Conservation (phyloP, 1,140 invertebrate genomes). For the Drosophila suzukii region DNA sequence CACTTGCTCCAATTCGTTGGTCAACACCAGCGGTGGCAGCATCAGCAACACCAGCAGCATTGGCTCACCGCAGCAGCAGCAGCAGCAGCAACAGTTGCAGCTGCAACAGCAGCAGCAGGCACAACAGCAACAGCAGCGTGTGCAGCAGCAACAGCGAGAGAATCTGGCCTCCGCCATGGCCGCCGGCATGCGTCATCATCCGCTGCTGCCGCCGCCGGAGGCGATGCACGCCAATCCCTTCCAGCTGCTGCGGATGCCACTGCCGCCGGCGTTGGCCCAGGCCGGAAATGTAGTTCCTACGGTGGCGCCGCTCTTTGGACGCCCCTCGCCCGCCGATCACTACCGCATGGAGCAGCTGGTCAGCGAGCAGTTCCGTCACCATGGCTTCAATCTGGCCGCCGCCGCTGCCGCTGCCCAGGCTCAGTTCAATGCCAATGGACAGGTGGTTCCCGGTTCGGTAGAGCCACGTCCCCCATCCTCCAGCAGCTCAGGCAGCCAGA, state of each 20-base stretch:
- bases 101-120: conserved; percentile 66
- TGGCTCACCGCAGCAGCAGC: conserved; percentile 82
- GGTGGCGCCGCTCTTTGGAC: conserved; percentile 88
- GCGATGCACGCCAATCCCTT: conserved; percentile 89
- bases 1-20: conserved; percentile 35
- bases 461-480: conserved; percentile 85
- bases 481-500: conserved; percentile 79
- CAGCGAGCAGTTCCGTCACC: conserved; percentile 91
- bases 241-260: conserved; percentile 88
- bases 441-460: conserved; percentile 84
- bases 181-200: conserved; percentile 87
- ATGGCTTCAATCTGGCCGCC: conserved; percentile 88
- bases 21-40: conserved; percentile 47
- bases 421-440: conserved; percentile 84
- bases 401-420: conserved; percentile 87
- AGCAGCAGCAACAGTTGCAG: conserved; percentile 78
- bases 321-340: conserved; percentile 89
- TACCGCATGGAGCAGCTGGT: conserved; percentile 93
- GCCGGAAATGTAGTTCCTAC: conserved; percentile 87
- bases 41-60: conserved; percentile 18
- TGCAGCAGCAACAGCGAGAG: conserved; percentile 83
- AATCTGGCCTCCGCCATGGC: conserved; percentile 86
- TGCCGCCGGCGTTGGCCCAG: conserved; percentile 84
- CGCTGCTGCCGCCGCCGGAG: conserved; percentile 88
- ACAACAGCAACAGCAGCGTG: conserved; percentile 77